Conservation (phyloP, 2,888 invertebrate genomes). For the Coelinius sp. region DNA sequence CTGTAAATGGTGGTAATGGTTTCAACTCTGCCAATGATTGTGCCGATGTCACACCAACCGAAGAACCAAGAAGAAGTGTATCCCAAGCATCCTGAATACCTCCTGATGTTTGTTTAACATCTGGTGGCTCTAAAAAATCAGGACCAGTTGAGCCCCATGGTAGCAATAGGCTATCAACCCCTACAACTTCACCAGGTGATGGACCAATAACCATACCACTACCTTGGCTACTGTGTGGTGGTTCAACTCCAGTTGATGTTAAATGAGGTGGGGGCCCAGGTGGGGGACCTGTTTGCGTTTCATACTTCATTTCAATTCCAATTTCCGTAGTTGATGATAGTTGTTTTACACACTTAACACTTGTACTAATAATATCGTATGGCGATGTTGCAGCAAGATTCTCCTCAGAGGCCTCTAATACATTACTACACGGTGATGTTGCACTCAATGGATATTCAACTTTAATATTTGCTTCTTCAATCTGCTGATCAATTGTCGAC, state of each 20-base stretch:
- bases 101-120: conserved; percentile 64
- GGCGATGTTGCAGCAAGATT: conserved; percentile 57
- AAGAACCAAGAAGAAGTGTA: conserved; percentile 74
- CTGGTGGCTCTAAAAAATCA: conserved; percentile 62
- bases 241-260: conserved; percentile 63
- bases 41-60: conserved; percentile 74
- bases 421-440: conserved; percentile 51
- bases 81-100: conserved; percentile 78
- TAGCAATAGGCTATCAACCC: conserved; percentile 64
- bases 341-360: conserved; percentile 43
- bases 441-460: conserved; percentile 54
- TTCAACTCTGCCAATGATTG: conserved; percentile 86
- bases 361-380: conserved; percentile 58
- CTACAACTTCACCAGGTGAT: conserved; percentile 64
- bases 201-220: conserved; percentile 61
- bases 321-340: conserved; percentile 53
- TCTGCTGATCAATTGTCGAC: conserved; percentile 38
- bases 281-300: conserved; percentile 63
- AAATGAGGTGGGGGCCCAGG: conserved; percentile 62
- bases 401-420: conserved; percentile 54
- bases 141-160: conserved; percentile 63
- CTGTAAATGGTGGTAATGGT: conserved; percentile 88
- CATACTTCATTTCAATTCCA: conserved; percentile 67
- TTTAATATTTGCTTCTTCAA: conserved; percentile 51
- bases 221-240: conserved; percentile 66